Evolutionary conservation across 1,140 invertebrate species (phyloP), one percentile per base, ranked within the genome.

Genomic region (Caerostris extrusa): DNA sequence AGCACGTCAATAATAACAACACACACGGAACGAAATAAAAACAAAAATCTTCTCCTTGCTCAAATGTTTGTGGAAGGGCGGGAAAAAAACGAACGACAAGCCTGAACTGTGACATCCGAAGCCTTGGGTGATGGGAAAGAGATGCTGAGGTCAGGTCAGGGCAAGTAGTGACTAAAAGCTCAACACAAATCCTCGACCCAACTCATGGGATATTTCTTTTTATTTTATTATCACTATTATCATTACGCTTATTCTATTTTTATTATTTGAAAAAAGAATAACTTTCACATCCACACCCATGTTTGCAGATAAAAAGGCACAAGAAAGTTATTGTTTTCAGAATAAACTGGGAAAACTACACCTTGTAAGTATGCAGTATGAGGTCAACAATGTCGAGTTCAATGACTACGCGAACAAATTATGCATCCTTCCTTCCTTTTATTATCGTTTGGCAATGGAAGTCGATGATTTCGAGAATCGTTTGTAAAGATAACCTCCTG

Each of bases 51-150:
- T 34, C 34, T 34, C 34, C 34, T 34, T 34, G 34, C 69, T 10
- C 8, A 77, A 58, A 87, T 87, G 85, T 87, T 87, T 87, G 85
- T n/a, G 10, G 64, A 87, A 87, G 85, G 58, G 85, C 34, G 85
- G 60, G 5, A 64, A 60, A 87, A 12, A 34, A 34, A 34, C n/a
- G 34, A 2, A 60, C 85, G 69, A 77, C 69, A 77, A 34, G 69
- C 69, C 19, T 77, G 34, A 87, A 87, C 57, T 87, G 85, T 87
- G 85, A 87, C 85, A 87, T 57, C 19, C 50, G 85, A 61, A 87
- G 85, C 85, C 85, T 87, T 56, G 60, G 85, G 85, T 87, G 85
- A 87, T 87, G 85, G 12, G 58, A 87, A 61, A 64, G 19, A 34
- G 34, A 34, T 34, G 34, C 34, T 34, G 34, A 64, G 85, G 85